phyloP scores from a whole-genome alignment of 2,888 invertebrate species.

The Torymus tubicola region DNA sequence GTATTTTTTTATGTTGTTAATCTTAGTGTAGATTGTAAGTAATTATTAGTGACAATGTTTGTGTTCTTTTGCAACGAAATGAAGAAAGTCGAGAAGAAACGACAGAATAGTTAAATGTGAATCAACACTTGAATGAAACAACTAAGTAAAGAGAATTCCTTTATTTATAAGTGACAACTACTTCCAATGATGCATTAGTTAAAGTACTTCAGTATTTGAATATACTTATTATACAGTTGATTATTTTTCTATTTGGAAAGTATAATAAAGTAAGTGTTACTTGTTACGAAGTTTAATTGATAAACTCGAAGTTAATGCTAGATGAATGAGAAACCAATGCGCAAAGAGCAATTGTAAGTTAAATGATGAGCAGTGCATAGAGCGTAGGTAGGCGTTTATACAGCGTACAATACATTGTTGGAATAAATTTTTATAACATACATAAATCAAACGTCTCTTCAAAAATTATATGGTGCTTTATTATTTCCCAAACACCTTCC shows the following conservation, averaged over 20 bases:
- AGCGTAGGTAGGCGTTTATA: conserved; percentile 30
- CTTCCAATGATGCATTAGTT: conserved; percentile 43
- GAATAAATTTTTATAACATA: conserved; percentile 44
- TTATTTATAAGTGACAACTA: conserved; percentile 30
- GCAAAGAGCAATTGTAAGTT: neutral
- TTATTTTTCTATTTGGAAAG: conserved; percentile 49
- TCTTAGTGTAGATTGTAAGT: neutral
- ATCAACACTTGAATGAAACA: neutral
- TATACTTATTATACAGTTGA: conserved; percentile 42
- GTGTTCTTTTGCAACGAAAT: conserved; percentile 23
- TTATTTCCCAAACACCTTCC: too few species aligned
- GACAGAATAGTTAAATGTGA: neutral
- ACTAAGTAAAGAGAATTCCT: neutral
- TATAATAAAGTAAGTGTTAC: conserved; percentile 44
- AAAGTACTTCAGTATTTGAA: conserved; percentile 45
- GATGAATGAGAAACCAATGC: neutral
- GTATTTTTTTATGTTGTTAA: conserved; percentile 19
- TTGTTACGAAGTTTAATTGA: conserved; percentile 42
- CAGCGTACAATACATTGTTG: conserved; percentile 37
- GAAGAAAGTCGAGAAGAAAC: neutral
- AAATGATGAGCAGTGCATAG: conserved; percentile 17
- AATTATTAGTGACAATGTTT: neutral
- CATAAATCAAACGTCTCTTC: conserved; percentile 2
- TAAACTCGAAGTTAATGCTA: conserved; percentile 27
- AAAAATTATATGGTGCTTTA: neutral